A percentile compares a stretch with the other conserved stretches of the same genome.
Evolutionary conservation across 2,888 invertebrate species (phyloP).

Genomic region (Euclidia mi): DNA sequence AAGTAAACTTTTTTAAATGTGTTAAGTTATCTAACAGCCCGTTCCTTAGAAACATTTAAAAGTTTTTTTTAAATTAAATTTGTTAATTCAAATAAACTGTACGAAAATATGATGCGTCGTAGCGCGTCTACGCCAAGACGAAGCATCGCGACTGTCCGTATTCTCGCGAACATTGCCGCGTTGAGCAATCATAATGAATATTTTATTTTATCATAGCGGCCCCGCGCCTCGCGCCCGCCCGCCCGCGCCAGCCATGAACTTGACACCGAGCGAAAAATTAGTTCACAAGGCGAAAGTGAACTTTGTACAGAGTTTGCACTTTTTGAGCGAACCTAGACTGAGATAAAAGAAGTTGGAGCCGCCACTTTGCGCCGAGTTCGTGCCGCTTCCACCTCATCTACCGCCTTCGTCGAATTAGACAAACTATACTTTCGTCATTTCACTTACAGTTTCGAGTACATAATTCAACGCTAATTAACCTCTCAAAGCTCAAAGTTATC

Average conservation of each 20-base stretch:
- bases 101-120: constrained; percentile 27
- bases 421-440: constrained; percentile 23
- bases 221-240: constrained; percentile 52
- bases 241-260: constrained; percentile 81
- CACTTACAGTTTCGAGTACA: constrained; percentile 28
- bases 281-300: constrained; percentile 90
- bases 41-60: too few species aligned
- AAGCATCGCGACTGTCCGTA: constrained; percentile 58
- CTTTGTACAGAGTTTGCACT: constrained; percentile 88
- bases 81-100: neutral
- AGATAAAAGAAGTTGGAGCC: constrained; percentile 84
- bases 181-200: constrained; percentile 89
- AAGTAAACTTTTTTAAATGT: too few species aligned
- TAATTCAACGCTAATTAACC: constrained; percentile 70
- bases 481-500: constrained; percentile 59
- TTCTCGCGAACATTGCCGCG: constrained; percentile 82
- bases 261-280: constrained; percentile 90
- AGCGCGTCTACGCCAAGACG: constrained; percentile 71
- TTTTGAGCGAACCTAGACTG: constrained; percentile 86
- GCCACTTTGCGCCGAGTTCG: constrained; percentile 51
- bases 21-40: too few species aligned
- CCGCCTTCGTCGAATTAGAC: constrained; percentile 12
- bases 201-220: constrained; percentile 88
- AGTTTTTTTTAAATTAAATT: too few species aligned
- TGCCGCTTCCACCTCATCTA: constrained; percentile 43